Evolutionary conservation across 2,888 invertebrate species (phyloP).

Genomic region (Megalurothrips usitatus): DNA sequence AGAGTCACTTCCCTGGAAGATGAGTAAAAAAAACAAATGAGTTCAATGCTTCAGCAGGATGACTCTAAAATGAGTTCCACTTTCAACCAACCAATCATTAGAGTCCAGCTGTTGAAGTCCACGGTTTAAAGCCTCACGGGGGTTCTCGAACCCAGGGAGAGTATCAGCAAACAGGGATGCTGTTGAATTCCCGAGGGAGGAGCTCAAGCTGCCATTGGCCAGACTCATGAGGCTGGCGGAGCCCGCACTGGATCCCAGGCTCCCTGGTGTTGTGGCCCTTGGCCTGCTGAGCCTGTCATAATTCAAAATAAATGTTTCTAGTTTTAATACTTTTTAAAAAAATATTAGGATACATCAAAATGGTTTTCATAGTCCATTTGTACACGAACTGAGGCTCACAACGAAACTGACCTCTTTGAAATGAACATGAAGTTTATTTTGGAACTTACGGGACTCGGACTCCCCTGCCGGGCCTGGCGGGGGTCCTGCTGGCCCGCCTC

Average conservation of each 20-base stretch:
- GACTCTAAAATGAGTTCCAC: no score
- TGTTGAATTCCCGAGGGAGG: slow-evolving; percentile 33
- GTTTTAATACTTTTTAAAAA: slow-evolving; percentile 29
- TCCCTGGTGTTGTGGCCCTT: background rate
- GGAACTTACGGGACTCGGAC: slow-evolving; percentile 4
- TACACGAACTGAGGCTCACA: no score
- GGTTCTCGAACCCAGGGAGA: slow-evolving; percentile 56
- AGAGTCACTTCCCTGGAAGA: slow-evolving; percentile 64
- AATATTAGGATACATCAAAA: no score
- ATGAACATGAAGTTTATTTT: slow-evolving; percentile 7
- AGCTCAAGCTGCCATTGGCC: background rate
- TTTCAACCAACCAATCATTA: slow-evolving; percentile 57
- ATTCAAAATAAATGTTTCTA: slow-evolving; percentile 15
- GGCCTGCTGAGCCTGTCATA: background rate
- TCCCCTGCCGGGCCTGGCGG: background rate
- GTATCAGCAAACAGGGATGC: slow-evolving; percentile 40
- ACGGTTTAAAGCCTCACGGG: slow-evolving; percentile 60
- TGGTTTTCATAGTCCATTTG: no score
- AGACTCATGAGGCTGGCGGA: background rate
- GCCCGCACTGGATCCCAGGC: background rate
- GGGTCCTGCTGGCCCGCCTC: background rate
- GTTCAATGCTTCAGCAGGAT: no score
- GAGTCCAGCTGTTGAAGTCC: slow-evolving; percentile 63
- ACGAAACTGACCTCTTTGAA: no score
- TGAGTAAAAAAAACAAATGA: background rate